These are phyloP conservation scores for Deilephila elpenor DNA, from an alignment of 2,888 invertebrate species.

Conservation along the genomic window DNA sequence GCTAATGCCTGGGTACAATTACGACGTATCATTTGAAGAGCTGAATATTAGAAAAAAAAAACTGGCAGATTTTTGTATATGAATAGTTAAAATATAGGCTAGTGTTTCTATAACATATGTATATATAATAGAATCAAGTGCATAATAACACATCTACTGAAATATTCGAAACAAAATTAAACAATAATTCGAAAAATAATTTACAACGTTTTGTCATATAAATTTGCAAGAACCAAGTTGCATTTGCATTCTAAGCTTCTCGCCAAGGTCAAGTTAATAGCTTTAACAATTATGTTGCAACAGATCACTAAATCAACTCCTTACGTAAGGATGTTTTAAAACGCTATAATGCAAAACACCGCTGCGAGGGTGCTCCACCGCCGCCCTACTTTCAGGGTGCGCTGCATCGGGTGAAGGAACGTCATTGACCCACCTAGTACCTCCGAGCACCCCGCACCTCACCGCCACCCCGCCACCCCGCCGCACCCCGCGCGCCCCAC, in stretches of 20 bases:
- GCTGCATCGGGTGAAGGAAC: slow-evolving; percentile 76
- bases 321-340: slow-evolving; percentile 27
- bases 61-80: too few species aligned
- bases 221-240: slow-evolving; percentile 32
- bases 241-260: slow-evolving; percentile 64
- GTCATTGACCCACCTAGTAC: slow-evolving; percentile 77
- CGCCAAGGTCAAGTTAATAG: slow-evolving; percentile 60
- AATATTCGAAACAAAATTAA: too few species aligned
- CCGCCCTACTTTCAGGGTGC: slow-evolving; percentile 75
- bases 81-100: too few species aligned
- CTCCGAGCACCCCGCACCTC: slow-evolving; percentile 54
- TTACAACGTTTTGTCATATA: background rate
- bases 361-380: slow-evolving; percentile 27
- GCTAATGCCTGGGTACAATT: background rate
- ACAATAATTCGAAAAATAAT: too few species aligned
- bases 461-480: slow-evolving; percentile 53
- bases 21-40: too few species aligned
- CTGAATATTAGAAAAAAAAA: too few species aligned
- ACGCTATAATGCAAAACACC: slow-evolving; percentile 28
- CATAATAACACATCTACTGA: too few species aligned
- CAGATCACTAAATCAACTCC: background rate
- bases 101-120: too few species aligned
- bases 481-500: slow-evolving; percentile 47
- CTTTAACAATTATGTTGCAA: slow-evolving; percentile 41
- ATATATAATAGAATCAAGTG: too few species aligned